A percentile compares a stretch with the other conserved stretches of the same genome.
phyloP scores from a whole-genome alignment of 2,888 invertebrate species.

The Cantharis lateralis region DNA sequence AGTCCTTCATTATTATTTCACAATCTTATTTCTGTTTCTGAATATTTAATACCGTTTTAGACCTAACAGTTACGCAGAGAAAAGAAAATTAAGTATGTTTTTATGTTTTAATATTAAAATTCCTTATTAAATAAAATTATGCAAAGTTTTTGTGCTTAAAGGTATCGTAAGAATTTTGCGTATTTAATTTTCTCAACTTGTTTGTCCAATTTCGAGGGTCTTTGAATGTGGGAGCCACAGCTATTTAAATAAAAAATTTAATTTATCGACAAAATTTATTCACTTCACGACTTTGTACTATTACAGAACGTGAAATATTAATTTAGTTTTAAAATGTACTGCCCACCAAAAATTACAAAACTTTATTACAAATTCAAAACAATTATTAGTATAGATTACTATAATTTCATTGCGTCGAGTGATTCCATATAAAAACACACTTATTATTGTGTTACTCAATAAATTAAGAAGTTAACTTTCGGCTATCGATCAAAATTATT shows the following conservation, averaged over 20 bases:
- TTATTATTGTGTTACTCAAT: background rate
- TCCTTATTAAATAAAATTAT: background rate
- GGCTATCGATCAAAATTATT: background rate
- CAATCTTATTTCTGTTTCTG: background rate
- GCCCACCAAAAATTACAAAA: background rate
- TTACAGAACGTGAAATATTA: background rate
- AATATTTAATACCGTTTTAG: background rate
- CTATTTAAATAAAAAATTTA: background rate
- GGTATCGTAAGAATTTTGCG: background rate
- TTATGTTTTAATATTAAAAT: background rate
- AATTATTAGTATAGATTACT: too few species aligned
- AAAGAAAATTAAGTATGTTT: background rate
- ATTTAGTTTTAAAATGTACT: background rate
- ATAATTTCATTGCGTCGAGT: background rate
- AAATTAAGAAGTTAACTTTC: background rate
- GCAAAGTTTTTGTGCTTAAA: background rate
- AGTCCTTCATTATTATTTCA: background rate
- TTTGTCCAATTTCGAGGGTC: background rate
- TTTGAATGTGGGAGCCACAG: background rate
- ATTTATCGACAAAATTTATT: background rate
- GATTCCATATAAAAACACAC: background rate
- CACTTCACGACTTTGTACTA: background rate
- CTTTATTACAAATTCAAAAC: background rate
- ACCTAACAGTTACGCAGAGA: background rate
- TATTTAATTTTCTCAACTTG: background rate